phyloP scores from a whole-genome alignment of 1,140 invertebrate species.

The Caenorhabditis tropicalis region DNA sequence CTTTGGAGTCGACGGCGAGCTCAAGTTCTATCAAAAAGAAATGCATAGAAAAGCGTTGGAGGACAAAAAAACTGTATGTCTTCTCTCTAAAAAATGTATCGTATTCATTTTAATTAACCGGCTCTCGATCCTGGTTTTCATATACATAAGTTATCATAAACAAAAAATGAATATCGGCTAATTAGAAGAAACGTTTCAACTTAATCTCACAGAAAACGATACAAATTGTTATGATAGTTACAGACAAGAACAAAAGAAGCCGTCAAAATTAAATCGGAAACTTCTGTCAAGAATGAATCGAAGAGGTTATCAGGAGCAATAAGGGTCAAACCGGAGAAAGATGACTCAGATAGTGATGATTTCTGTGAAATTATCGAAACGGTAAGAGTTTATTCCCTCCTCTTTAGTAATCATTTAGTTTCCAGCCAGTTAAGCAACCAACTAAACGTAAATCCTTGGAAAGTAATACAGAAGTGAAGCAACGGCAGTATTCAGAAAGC shows the following conservation, averaged over 20 bases:
- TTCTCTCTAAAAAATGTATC: background rate
- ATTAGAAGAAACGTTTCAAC: no score
- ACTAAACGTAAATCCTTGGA: background rate
- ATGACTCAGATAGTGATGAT: background rate
- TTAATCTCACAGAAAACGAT: no score
- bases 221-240: no score
- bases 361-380: background rate
- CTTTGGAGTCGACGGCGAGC: background rate
- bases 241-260: no score
- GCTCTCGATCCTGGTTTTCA: no score
- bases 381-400: background rate
- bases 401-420: background rate
- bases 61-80: background rate
- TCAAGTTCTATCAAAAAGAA: background rate
- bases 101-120: no score
- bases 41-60: background rate
- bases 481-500: no score
- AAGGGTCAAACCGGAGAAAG: background rate
- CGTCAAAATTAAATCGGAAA: no score
- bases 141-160: no score
- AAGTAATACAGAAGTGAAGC: no score
- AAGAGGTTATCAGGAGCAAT: background rate
- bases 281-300: background rate
- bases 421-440: background rate
- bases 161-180: no score